Evolutionary conservation across 23 tunicate genomes (phyloP).

Genomic region (Trididemnum clinides): DNA sequence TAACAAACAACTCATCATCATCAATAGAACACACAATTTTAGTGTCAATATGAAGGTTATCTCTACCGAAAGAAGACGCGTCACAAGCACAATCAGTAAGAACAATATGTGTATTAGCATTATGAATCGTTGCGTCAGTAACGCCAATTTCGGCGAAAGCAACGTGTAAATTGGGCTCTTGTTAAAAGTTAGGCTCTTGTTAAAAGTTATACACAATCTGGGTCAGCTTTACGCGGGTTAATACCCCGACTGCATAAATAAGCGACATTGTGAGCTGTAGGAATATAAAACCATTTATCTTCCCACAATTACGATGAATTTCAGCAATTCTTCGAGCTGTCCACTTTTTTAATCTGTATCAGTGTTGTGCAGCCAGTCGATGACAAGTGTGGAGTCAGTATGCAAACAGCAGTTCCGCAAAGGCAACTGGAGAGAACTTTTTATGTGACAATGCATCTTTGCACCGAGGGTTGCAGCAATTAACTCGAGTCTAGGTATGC

Average conservation of each 20-base stretch:
- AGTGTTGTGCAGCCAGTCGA: background rate
- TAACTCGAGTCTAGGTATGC: slow-evolving; percentile 12
- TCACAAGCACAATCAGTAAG: background rate
- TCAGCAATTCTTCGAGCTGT: slow-evolving; percentile 11
- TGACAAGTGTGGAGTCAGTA: background rate
- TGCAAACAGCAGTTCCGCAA: background rate
- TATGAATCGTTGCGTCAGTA: background rate
- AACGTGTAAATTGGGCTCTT: too few species aligned
- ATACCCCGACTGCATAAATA: background rate
- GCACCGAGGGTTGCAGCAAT: slow-evolving; percentile 24
- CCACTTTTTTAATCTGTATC: background rate
- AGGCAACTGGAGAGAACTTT: background rate
- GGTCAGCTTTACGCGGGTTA: slow-evolving; percentile 4
- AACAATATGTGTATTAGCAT: background rate
- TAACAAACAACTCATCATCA: background rate
- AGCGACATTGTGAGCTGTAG: background rate
- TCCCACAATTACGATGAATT: background rate
- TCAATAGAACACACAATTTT: background rate
- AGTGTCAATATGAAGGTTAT: background rate
- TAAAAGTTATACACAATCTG: too few species aligned
- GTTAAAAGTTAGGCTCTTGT: too few species aligned
- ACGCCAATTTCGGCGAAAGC: too few species aligned
- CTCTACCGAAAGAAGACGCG: background rate
- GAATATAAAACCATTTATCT: background rate
- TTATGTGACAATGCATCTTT: slow-evolving; percentile 9